Conservation (phyloP, 2,797 vertebrate genomes). For the Scolopax bukidnonensis region DNA sequence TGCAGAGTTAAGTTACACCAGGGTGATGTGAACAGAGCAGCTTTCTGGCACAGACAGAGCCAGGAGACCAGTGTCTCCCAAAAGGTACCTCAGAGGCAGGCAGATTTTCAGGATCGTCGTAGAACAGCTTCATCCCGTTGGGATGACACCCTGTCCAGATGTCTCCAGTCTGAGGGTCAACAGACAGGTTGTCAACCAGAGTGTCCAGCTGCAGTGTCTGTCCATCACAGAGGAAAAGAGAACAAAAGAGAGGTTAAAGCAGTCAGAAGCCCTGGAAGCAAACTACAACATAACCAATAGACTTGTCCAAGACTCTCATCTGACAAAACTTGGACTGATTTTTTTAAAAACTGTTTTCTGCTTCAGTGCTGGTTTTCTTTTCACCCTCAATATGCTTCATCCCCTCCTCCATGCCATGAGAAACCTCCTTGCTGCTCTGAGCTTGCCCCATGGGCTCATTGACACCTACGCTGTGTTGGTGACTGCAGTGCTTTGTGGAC, state of each 20-base stretch:
- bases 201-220: slow-evolving; percentile 83
- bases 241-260: background rate
- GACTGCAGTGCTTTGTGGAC: background rate
- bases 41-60: background rate
- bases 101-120: slow-evolving; percentile 75
- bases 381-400: background rate
- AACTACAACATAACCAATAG: background rate
- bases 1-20: background rate
- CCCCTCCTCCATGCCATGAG: background rate
- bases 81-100: slow-evolving; percentile 88
- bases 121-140: slow-evolving; percentile 78
- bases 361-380: background rate
- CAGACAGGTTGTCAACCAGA: slow-evolving; percentile 84
- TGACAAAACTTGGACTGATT: background rate
- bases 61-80: background rate
- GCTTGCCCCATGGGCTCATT: background rate
- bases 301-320: background rate
- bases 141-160: slow-evolving; percentile 89
- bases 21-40: background rate
- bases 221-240: background rate
- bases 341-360: background rate
- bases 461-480: background rate
- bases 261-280: background rate
- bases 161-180: slow-evolving; percentile 86
- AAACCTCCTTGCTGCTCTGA: background rate